phyloP scores from a whole-genome alignment of 2,888 invertebrate genomes.

The Polia nebulosa region DNA sequence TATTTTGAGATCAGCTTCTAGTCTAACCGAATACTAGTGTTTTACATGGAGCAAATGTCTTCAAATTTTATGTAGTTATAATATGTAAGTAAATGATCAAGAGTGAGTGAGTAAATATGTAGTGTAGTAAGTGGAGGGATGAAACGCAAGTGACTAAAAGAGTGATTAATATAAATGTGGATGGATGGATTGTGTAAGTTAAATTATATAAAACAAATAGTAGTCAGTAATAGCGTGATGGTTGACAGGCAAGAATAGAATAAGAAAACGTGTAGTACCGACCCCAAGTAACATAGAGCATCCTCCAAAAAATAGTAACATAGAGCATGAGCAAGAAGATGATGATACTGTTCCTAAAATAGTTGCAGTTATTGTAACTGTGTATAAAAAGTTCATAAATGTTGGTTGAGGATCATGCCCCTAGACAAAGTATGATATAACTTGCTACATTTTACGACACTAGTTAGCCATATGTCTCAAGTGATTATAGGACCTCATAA shows the following conservation, averaged over 20 bases:
- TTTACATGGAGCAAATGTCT: not conserved
- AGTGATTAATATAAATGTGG: not conserved
- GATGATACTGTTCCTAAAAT: too few species aligned
- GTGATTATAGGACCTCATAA: constrained; percentile 43
- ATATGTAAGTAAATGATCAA: not conserved
- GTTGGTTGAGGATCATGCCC: too few species aligned
- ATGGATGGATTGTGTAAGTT: not conserved
- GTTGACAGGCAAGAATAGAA: too few species aligned
- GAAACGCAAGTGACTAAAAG: not conserved
- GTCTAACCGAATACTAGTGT: not conserved
- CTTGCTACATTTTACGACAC: constrained; percentile 39
- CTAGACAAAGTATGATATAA: not conserved
- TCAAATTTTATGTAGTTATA: too few species aligned
- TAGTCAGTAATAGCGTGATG: too few species aligned
- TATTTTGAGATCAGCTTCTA: not conserved
- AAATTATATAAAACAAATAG: too few species aligned
- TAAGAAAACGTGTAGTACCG: too few species aligned
- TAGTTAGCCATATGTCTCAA: constrained; percentile 34
- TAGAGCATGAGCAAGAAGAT: too few species aligned
- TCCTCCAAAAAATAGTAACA: too few species aligned
- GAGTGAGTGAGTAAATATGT: not conserved
- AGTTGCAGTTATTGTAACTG: too few species aligned
- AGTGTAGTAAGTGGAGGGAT: not conserved
- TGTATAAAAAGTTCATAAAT: too few species aligned
- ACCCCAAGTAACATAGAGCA: too few species aligned